phyloP scores from a whole-genome alignment of 2,888 invertebrate genomes.

The Sthenelais limicola region DNA sequence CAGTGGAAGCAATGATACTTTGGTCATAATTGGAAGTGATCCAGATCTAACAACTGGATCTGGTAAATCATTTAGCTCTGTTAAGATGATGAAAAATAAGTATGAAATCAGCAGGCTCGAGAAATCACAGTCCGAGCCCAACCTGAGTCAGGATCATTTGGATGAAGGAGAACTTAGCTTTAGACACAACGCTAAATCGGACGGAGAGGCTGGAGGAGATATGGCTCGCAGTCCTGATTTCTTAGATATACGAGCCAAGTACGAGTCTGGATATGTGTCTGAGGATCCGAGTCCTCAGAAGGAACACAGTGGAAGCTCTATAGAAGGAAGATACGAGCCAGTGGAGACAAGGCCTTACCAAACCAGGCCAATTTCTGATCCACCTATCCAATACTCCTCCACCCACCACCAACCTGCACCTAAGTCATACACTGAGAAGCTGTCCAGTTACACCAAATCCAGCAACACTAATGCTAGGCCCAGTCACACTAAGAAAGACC shows the following conservation, averaged over 20 bases:
- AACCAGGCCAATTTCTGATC: too few species aligned
- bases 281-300: conserved; percentile 29
- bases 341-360: too few species aligned
- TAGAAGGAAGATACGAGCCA: too few species aligned
- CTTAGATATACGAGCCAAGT: conserved; percentile 21
- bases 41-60: conserved; percentile 8
- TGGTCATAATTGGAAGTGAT: conserved; percentile 45
- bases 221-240: conserved; percentile 17
- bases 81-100: conserved; percentile 15
- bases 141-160: conserved; percentile 18
- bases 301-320: neutral
- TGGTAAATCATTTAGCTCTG: neutral
- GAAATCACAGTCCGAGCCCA: conserved; percentile 40
- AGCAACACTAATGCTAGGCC: too few species aligned
- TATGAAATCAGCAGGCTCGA: neutral
- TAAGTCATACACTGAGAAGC: neutral
- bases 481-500: neutral
- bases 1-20: conserved; percentile 43
- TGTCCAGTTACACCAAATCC: too few species aligned
- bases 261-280: conserved; percentile 40
- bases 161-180: neutral
- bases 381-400: too few species aligned
- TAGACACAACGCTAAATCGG: neutral
- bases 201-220: conserved; percentile 15
- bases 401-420: too few species aligned